Conservation (phyloP, 2,888 invertebrate species). For the Melikaiella ostensackeni region DNA sequence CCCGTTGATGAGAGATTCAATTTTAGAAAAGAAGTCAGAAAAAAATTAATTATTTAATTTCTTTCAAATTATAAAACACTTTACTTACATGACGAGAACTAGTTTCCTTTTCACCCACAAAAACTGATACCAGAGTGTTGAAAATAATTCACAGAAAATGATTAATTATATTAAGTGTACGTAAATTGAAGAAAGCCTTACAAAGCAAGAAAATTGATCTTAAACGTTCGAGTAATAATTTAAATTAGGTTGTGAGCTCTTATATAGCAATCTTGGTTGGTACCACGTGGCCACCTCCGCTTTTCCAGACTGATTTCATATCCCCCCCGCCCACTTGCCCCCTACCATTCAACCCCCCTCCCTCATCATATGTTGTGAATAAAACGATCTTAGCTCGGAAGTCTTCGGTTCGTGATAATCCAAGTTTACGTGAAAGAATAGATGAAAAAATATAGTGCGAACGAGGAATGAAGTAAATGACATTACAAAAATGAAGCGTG, state of each 20-base stretch:
- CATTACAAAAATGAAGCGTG: neutral
- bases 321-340: too few species aligned
- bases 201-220: neutral
- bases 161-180: neutral
- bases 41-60: neutral
- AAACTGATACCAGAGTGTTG: neutral
- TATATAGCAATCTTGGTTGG: constrained; percentile 1
- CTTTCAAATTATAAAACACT: neutral
- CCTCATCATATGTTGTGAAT: neutral
- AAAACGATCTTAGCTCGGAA: constrained; percentile 31
- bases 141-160: neutral
- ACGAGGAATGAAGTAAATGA: neutral
- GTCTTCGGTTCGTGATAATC: neutral
- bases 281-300: constrained; percentile 12
- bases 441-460: neutral
- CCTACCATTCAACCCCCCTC: neutral
- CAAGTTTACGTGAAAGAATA: neutral
- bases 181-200: neutral
- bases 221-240: neutral
- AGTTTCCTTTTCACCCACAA: neutral
- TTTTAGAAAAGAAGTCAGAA: neutral
- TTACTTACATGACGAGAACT: neutral
- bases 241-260: constrained; percentile 33
- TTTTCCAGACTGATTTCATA: neutral
- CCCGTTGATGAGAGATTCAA: too few species aligned